phyloP scores from a whole-genome alignment of 2,797 vertebrate species.

The Anguilla megastoma region DNA sequence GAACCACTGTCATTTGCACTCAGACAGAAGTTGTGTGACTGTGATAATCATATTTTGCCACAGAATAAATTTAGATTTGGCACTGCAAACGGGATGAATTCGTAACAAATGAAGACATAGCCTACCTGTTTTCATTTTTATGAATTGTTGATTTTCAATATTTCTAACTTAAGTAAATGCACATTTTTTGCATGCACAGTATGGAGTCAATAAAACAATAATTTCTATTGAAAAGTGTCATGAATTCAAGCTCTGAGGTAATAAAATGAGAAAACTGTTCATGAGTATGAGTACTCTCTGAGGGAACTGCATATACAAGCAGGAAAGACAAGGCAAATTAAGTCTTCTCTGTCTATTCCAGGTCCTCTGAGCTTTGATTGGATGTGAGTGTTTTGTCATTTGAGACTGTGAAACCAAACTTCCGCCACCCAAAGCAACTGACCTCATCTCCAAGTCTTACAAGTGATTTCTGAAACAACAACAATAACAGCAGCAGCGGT shows the following conservation, averaged over 20 bases:
- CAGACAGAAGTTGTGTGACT: too few relatives aligned
- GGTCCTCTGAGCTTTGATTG: neutral
- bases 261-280: neutral
- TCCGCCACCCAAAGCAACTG: neutral
- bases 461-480: slow-evolving; percentile 11
- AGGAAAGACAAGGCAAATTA: neutral
- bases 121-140: too few relatives aligned
- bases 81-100: too few relatives aligned
- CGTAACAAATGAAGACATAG: too few relatives aligned
- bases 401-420: neutral
- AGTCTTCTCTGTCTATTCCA: neutral
- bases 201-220: neutral
- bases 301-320: neutral
- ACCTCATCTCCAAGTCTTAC: slow-evolving; percentile 31
- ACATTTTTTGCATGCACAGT: too few relatives aligned
- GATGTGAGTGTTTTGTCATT: neutral
- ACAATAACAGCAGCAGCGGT: slow-evolving; percentile 17
- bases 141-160: too few relatives aligned
- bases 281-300: neutral
- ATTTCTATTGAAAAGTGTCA: neutral
- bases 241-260: neutral
- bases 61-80: too few relatives aligned
- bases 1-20: too few relatives aligned
- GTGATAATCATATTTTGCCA: too few relatives aligned
- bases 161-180: too few relatives aligned